Base-by-base conservation (phyloP, 2,113 vertebrate genomes). In the Ammodytes dubius region DNA sequence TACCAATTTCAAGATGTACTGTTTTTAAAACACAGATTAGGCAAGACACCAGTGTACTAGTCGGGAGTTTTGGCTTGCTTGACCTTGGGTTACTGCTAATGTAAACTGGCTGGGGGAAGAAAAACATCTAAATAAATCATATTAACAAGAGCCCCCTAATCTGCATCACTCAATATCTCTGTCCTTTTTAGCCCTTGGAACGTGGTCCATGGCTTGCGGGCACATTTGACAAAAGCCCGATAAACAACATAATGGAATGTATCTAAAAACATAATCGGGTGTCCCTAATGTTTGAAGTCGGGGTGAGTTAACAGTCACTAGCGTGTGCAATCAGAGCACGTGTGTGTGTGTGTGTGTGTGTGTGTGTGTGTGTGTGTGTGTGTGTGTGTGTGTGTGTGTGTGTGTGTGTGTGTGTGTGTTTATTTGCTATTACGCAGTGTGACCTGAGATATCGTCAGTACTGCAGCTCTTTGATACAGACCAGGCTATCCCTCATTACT, bases 401-500 rank as follows among this genome's bases (percentile, higher is more conserved):
- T 52, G 11, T 84, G 37, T 78, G 57, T 11, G 19, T 43, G 40
- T 78, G 76, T 85, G 83, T 89, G 79, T 82, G 75, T 83, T 86
- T 74, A 60, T 42, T 27, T 77, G 78, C 54, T 13, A n/a, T 87
- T 88, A 80, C 78, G 72, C 83, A 61, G 75, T 83, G 57, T 9
- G 65, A 79, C 80, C 88, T 67, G 80, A 89, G 91, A 91, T 93
- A 93, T 88, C 86, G 74, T 63, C 57, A 58, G 77, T 70, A 68
- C 89, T 92, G 90, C 88, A 83, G 85, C 87, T 86, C 70, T 85
- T 78, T 87, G 88, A 90, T 93, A 92, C 81, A 87, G 80, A 71
- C 88, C 39, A 76, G 82, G 80, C 89, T 73, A 92, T 91, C 78
- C 87, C 81, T 93, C 91, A 94, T 94, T 91, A 90, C 86, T 79